phyloP scores from a whole-genome alignment of 2,888 invertebrate species.

The Lithophane socia region DNA sequence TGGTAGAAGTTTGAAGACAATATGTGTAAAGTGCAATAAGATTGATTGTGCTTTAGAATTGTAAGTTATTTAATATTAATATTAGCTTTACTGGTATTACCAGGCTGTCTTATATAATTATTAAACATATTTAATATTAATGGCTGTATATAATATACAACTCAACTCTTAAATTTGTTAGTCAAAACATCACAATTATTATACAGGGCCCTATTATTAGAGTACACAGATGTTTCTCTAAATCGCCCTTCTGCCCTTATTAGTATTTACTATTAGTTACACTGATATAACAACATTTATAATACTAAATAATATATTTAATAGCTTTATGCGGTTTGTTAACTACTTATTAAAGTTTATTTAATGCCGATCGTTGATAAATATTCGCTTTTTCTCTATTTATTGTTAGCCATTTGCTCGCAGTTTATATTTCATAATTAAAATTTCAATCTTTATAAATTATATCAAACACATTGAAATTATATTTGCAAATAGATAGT shows the following conservation, averaged over 20 bases:
- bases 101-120: conserved; percentile 67
- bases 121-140: conserved; percentile 64
- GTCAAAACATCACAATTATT: conserved; percentile 64
- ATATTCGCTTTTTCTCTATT: conserved; percentile 41
- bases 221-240: conserved; percentile 55
- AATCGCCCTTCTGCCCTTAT: conserved; percentile 31
- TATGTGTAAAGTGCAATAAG: conserved; percentile 80
- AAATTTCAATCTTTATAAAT: conserved; percentile 1
- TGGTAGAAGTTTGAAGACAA: conserved; percentile 75
- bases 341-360: conserved; percentile 66
- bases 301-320: conserved; percentile 50
- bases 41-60: conserved; percentile 78
- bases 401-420: conserved; percentile 35
- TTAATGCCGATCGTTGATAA: conserved; percentile 47
- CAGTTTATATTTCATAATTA: conserved; percentile 20
- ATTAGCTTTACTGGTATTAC: conserved; percentile 71
- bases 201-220: conserved; percentile 48
- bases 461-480: conserved; percentile 21
- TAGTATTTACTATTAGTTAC: conserved; percentile 38
- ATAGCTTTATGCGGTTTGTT: conserved; percentile 69
- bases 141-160: conserved; percentile 59
- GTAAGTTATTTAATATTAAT: conserved; percentile 65
- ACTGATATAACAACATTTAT: conserved; percentile 32
- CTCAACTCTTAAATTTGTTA: conserved; percentile 50
- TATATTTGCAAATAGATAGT: conserved; percentile 22